These are phyloP conservation scores for Natator depressus DNA, from an alignment of 2,113 vertebrate genomes.

Conservation along the genomic window DNA sequence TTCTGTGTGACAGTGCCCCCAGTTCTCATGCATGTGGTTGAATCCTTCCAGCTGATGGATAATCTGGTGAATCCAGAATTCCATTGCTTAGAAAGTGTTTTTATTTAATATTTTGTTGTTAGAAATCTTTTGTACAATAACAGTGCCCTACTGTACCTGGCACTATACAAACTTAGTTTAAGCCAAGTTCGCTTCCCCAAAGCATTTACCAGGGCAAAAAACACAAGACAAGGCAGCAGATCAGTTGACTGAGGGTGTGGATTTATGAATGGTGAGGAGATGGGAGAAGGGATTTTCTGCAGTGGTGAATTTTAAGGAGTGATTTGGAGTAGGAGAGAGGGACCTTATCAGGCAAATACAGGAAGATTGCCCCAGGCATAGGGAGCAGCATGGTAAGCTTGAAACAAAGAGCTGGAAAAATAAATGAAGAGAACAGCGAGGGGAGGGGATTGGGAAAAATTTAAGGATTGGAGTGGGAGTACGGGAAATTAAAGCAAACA, in stretches of 20 bases:
- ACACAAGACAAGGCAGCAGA: neutral
- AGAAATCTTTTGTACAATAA: neutral
- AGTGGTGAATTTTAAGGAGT: neutral
- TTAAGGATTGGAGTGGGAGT: neutral
- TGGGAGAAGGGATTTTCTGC: neutral
- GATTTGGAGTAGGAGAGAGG: neutral
- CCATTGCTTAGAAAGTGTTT: neutral
- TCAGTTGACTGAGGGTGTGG: neutral
- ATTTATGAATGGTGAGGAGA: neutral
- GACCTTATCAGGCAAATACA: neutral
- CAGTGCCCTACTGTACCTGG: neutral
- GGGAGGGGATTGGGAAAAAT: neutral
- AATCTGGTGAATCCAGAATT: neutral
- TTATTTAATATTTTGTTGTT: neutral
- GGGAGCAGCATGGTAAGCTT: neutral
- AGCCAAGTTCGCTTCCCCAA: neutral
- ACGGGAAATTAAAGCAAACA: neutral
- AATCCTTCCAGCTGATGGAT: neutral
- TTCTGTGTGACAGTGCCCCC: neutral
- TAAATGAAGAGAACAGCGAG: neutral
- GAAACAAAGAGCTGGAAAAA: neutral
- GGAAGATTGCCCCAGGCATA: neutral
- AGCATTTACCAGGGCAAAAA: neutral
- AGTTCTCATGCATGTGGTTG: neutral
- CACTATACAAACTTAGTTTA: neutral